These are phyloP conservation scores for Diogma glabrata DNA, from an alignment of 2,888 invertebrate genomes.

Conservation along the genomic window DNA sequence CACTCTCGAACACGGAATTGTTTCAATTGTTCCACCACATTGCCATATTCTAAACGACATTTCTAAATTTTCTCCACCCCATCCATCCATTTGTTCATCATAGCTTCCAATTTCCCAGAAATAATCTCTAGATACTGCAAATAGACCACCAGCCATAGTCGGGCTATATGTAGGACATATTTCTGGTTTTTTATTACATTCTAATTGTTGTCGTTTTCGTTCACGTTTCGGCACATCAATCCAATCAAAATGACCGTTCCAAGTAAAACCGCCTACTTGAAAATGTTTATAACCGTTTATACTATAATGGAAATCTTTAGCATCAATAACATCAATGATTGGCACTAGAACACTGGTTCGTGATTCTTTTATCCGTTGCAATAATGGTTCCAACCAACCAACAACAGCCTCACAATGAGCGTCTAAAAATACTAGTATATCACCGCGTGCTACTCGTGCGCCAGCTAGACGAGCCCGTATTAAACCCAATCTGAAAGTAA, in stretches of 20 bases:
- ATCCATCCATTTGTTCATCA: constrained; percentile 91
- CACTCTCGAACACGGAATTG: constrained; percentile 88
- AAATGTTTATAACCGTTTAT: constrained; percentile 36
- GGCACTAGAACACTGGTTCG: constrained; percentile 77
- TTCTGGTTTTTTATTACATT: constrained; percentile 27
- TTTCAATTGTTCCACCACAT: constrained; percentile 84
- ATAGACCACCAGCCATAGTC: constrained; percentile 97
- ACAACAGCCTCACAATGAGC: constrained; percentile 79
- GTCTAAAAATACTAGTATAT: constrained; percentile 77
- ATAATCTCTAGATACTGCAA: constrained; percentile 84
- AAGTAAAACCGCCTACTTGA: constrained; percentile 44
- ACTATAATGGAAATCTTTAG: constrained; percentile 36
- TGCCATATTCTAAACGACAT: constrained; percentile 90
- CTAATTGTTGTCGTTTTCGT: constrained; percentile 28
- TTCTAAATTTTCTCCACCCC: constrained; percentile 97
- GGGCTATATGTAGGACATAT: constrained; percentile 53
- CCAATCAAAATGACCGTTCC: constrained; percentile 92
- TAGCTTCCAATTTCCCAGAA: constrained; percentile 95
- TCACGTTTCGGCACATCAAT: constrained; percentile 41
- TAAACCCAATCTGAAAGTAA: constrained; percentile 55
- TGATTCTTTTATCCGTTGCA: constrained; percentile 73
- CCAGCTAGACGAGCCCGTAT: constrained; percentile 85
- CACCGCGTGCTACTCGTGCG: constrained; percentile 67
- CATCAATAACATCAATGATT: constrained; percentile 89
- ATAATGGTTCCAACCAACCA: constrained; percentile 80